Evolutionary conservation across 2,797 vertebrate species (phyloP), one percentile per base, ranked within the genome.

Genomic region (Falco naumanni): DNA sequence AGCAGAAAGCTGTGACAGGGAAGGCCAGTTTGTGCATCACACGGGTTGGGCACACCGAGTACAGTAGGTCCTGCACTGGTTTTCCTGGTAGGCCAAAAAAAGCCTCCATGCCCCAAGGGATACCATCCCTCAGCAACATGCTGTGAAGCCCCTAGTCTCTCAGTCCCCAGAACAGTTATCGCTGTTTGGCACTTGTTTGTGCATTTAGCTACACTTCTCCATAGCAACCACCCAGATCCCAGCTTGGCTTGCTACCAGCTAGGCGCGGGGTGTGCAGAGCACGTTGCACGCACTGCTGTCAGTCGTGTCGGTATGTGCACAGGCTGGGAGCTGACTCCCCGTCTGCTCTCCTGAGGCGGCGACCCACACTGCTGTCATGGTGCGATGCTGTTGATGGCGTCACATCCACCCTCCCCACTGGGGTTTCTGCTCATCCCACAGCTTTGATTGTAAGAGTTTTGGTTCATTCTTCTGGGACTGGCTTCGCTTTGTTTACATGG

Each of bases 161-260:
- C 77, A 59, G 59, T 60, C 51, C 37, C 33, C 45, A 28, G 7
- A 61, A 81, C 75, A 43, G 79, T 66, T 81, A 65, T 3, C 9
- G 4, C 64, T 0, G 29, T 61, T 85, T 29, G 61, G 74, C 77
- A 31, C 88, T 81, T 72, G 54, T 93, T 96, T 94, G 92, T 76
- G 80, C 88, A 37, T 92, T 93, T 94, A 76, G 87, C 92, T 91
- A 84, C 69, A 69, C 25, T 82, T 95, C 81, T 92, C 94, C 92
- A 93, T 92, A 48, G 95, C 92, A 96, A 97, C 95, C 90, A 15
- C 34, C 11, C 50, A 76, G 80, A 25, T 90, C 74, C 22, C 86
- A 72, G 63, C 72, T 59, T 61, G 80, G 80, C 88, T 47, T 18
- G 43, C 33, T 66, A 33, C 63, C 83, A 65, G 80, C 31, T 37